These are phyloP conservation scores for Mythimna loreyi DNA, from an alignment of 2,888 invertebrate genomes.

Conservation along the genomic window DNA sequence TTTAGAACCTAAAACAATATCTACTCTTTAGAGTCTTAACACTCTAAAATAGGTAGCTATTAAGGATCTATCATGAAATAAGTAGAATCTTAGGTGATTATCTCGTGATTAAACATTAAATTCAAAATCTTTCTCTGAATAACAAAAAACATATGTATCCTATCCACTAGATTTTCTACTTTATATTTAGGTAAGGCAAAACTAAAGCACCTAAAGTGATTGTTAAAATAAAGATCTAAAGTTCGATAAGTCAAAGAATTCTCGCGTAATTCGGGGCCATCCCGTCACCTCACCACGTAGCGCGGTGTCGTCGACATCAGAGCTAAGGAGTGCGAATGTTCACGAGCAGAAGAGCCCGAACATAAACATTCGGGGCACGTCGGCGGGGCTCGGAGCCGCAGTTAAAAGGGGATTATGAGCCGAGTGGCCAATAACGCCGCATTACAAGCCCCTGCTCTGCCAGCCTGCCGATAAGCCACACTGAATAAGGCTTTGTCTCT, in stretches of 20 bases:
- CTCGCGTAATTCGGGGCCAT: constrained; percentile 37
- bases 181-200: background rate
- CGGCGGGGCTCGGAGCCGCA: constrained; percentile 78
- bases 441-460: constrained; percentile 71
- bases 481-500: constrained; percentile 76
- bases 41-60: too few relatives aligned
- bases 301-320: constrained; percentile 72
- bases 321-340: constrained; percentile 85
- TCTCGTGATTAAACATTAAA: background rate
- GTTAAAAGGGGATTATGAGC: constrained; percentile 90
- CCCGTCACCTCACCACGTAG: constrained; percentile 51
- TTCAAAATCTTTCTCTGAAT: background rate
- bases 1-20: too few relatives aligned
- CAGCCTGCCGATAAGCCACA: constrained; percentile 77
- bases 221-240: background rate
- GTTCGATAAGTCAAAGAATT: constrained; percentile 13
- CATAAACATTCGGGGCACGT: constrained; percentile 85
- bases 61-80: too few relatives aligned
- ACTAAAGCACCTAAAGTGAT: background rate
- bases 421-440: constrained; percentile 86
- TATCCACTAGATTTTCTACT: background rate
- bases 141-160: background rate
- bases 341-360: constrained; percentile 75
- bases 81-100: too few relatives aligned
- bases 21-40: too few relatives aligned